phyloP scores from a whole-genome alignment of 2,797 vertebrate species.

The Eleutherodactylus coqui region DNA sequence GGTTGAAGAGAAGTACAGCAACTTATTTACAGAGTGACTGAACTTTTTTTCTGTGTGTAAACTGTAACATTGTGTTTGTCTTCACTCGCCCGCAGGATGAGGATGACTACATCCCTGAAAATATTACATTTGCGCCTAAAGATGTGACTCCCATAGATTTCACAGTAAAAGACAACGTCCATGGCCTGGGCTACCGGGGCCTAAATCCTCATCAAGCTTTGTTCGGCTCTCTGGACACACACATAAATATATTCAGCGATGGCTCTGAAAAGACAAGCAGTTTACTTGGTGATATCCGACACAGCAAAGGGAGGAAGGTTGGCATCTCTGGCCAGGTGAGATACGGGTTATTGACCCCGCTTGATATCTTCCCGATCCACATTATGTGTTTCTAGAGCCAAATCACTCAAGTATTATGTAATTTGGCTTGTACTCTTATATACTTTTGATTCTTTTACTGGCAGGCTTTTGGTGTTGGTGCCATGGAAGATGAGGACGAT shows the following conservation, averaged over 20 bases:
- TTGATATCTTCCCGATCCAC: not conserved
- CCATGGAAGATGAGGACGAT: slow-evolving; percentile 93
- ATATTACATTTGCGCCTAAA: slow-evolving; percentile 93
- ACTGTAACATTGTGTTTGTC: not conserved
- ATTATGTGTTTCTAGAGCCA: not conserved
- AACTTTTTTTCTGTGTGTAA: too few species aligned
- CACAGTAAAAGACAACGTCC: slow-evolving; percentile 81
- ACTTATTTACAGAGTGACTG: too few species aligned
- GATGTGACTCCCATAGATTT: slow-evolving; percentile 89
- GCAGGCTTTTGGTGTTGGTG: slow-evolving; percentile 93
- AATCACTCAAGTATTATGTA: too few species aligned
- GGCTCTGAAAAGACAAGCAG: slow-evolving; percentile 73
- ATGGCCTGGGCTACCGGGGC: slow-evolving; percentile 90
- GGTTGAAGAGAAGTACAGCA: too few species aligned
- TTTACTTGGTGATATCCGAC: slow-evolving; percentile 76
- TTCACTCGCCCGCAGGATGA: slow-evolving; percentile 72
- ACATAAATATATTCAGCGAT: slow-evolving; percentile 79
- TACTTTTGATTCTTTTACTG: not conserved
- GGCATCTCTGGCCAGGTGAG: slow-evolving; percentile 91
- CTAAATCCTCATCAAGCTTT: slow-evolving; percentile 87
- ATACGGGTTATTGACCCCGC: not conserved
- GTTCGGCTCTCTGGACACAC: slow-evolving; percentile 73
- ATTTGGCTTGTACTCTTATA: not conserved
- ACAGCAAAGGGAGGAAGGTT: slow-evolving; percentile 74
- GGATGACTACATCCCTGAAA: slow-evolving; percentile 86